Conservation (phyloP, 2,888 invertebrate genomes). For the Strigamia maritima region DNA sequence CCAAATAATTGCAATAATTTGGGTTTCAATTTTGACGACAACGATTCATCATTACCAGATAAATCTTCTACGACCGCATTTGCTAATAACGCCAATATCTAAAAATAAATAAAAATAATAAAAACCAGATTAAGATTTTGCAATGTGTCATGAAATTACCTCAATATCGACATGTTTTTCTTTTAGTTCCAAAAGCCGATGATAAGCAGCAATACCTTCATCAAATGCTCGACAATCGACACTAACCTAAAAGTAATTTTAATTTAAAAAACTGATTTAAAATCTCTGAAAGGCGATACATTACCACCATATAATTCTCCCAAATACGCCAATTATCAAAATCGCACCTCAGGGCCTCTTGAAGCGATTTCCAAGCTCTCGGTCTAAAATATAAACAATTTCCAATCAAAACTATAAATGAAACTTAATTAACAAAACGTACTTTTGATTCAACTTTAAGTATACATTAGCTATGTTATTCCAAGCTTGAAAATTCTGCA, state of each 20-base stretch:
- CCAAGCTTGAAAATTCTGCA: slow-evolving; percentile 92
- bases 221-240: slow-evolving; percentile 81
- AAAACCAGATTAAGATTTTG: not conserved
- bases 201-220: slow-evolving; percentile 77
- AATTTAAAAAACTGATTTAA: slow-evolving; percentile 37
- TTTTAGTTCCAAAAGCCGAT: slow-evolving; percentile 80
- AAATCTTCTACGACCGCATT: slow-evolving; percentile 65
- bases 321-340: slow-evolving; percentile 88
- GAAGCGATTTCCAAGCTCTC: slow-evolving; percentile 76
- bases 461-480: slow-evolving; percentile 95
- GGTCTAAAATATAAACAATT: slow-evolving; percentile 16
- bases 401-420: not conserved
- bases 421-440: slow-evolving; percentile 47
- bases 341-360: slow-evolving; percentile 86
- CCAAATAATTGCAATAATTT: slow-evolving; percentile 68
- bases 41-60: slow-evolving; percentile 59
- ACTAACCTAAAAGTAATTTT: slow-evolving; percentile 56
- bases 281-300: no score
- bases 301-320: slow-evolving; percentile 87
- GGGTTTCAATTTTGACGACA: slow-evolving; percentile 58
- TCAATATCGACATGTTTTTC: slow-evolving; percentile 73
- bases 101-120: not conserved
- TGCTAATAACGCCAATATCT: slow-evolving; percentile 63
- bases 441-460: slow-evolving; percentile 79
- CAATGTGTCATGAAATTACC: slow-evolving; percentile 53